Evolutionary conservation across 1,140 invertebrate genomes (phyloP).

Genomic region (Orius insidiosus): DNA sequence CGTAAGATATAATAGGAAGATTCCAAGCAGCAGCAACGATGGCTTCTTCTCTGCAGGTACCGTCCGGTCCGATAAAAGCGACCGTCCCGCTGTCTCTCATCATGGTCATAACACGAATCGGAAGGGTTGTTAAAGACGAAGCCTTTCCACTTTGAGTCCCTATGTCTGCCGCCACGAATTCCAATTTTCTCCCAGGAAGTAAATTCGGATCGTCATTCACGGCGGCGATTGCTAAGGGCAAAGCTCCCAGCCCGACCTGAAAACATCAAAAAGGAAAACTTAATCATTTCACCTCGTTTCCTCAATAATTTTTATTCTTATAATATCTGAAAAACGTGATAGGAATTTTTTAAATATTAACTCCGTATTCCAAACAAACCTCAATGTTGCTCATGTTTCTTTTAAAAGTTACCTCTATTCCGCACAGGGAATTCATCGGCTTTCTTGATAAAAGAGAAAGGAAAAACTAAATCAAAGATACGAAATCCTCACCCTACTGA

Average conservation of each 20-base stretch:
- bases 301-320: background rate
- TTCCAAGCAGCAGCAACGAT: constrained; percentile 79
- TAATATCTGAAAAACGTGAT: background rate
- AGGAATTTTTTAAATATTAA: background rate
- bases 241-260: constrained; percentile 53
- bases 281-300: constrained; percentile 17
- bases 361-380: background rate
- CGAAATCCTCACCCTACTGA: no score
- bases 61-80: constrained; percentile 77
- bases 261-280: constrained; percentile 15
- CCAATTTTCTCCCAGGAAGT: constrained; percentile 41
- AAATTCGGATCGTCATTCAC: constrained; percentile 51
- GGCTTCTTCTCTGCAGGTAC: constrained; percentile 68
- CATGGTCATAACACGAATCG: constrained; percentile 58
- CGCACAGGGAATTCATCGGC: background rate
- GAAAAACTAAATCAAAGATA: no score
- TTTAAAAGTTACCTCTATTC: background rate
- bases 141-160: constrained; percentile 21
- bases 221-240: constrained; percentile 54
- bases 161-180: constrained; percentile 37
- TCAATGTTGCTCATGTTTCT: background rate
- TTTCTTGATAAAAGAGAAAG: no score
- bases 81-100: constrained; percentile 56
- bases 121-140: constrained; percentile 26
- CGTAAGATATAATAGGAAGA: constrained; percentile 78